Percentiles rank a stretch among this genome's conserved stretches.
phyloP scores from a whole-genome alignment of 2,888 invertebrate genomes.

The Phorcus lineatus region DNA sequence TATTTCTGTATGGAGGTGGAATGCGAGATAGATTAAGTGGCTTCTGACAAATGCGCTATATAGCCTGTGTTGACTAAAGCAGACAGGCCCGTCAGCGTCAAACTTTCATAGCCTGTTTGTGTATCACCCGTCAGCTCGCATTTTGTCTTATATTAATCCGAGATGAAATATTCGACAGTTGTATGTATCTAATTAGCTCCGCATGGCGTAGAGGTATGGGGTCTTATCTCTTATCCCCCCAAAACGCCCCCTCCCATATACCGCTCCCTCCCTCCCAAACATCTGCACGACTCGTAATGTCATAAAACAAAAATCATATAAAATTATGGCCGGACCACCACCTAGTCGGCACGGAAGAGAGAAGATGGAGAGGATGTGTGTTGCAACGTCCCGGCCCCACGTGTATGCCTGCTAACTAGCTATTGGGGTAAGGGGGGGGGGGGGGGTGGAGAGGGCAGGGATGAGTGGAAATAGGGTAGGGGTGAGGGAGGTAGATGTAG shows the following conservation, averaged over 20 bases:
- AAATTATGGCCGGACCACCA: neutral
- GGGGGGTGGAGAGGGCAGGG: neutral
- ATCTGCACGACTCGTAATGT: neutral
- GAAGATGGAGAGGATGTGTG: neutral
- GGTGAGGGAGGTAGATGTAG: neutral
- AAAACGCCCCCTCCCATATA: too few relatives aligned
- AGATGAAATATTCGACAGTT: conserved; percentile 6
- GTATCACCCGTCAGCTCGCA: neutral
- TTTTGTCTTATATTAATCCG: conserved; percentile 1
- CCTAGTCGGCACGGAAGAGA: neutral
- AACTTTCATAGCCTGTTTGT: conserved; percentile 1
- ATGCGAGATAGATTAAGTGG: neutral
- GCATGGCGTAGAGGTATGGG: too few relatives aligned
- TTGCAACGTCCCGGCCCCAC: neutral
- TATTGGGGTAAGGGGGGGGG: neutral
- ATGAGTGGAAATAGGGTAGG: neutral
- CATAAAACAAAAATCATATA: conserved; percentile 13
- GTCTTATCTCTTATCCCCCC: too few relatives aligned
- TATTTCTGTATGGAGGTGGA: neutral
- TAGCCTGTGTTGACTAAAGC: neutral
- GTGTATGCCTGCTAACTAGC: neutral
- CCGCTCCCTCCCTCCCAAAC: neutral
- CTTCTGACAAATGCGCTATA: neutral
- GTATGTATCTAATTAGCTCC: conserved; percentile 1
- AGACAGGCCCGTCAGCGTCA: neutral